These are phyloP conservation scores for Perca flavescens DNA, from an alignment of 2,113 vertebrate species.

Conservation along the genomic window DNA sequence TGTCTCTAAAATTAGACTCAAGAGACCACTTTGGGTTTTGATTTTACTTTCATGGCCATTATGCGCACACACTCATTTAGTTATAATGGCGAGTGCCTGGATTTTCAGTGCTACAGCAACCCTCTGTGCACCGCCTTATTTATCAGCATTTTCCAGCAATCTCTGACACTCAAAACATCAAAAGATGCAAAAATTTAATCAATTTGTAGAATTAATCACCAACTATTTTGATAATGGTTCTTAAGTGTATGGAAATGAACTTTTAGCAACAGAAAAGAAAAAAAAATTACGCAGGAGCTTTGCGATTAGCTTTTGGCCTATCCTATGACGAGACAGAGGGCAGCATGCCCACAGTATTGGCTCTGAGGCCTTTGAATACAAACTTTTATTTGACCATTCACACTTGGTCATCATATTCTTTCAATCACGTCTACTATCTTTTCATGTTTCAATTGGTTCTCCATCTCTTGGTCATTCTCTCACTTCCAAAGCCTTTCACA, in stretches of 20 bases:
- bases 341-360: neutral
- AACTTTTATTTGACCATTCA: neutral
- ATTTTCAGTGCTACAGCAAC: neutral
- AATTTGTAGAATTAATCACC: too few relatives aligned
- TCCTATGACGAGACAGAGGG: neutral
- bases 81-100: neutral
- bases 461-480: neutral
- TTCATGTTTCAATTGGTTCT: neutral
- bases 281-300: neutral
- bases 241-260: too few relatives aligned
- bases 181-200: too few relatives aligned
- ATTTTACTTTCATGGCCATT: conserved; percentile 2
- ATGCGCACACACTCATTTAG: conserved; percentile 3
- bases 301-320: neutral
- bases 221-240: too few relatives aligned
- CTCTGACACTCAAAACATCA: neutral
- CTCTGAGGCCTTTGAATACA: neutral
- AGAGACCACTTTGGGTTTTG: neutral
- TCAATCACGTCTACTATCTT: neutral
- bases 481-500: conserved; percentile 29
- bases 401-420: neutral
- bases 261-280: neutral
- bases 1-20: conserved; percentile 23
- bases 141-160: neutral
- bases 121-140: neutral